Evolutionary conservation across 2,797 vertebrate species (phyloP).

Genomic region (Diplodus puntazzo): DNA sequence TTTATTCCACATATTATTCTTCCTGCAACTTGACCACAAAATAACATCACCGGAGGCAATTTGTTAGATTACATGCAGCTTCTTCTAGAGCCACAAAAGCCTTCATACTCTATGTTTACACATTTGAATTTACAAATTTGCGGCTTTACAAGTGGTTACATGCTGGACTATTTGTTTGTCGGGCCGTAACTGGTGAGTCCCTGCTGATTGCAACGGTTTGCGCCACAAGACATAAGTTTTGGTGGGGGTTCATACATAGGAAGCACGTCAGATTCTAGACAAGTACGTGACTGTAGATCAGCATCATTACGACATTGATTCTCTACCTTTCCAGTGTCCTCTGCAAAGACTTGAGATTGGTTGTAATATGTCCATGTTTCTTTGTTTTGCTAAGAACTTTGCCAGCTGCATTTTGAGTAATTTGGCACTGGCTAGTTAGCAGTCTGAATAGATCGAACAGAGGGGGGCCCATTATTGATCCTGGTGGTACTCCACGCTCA

Average conservation of each 20-base stretch:
- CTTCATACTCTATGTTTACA: too few relatives aligned
- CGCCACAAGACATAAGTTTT: background rate
- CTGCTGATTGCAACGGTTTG: too few relatives aligned
- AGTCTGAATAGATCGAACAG: background rate
- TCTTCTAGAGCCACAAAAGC: too few relatives aligned
- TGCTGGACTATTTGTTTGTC: background rate
- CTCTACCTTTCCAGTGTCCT: background rate
- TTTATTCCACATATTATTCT: too few relatives aligned
- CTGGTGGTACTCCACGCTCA: slow-evolving; percentile 1
- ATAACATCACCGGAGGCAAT: too few relatives aligned
- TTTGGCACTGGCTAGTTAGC: too few relatives aligned
- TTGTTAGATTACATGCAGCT: too few relatives aligned
- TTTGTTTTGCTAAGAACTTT: background rate
- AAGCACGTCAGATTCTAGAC: background rate
- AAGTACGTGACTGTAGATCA: background rate
- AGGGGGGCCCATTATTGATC: background rate
- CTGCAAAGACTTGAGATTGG: background rate
- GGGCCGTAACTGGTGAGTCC: background rate
- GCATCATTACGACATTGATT: background rate
- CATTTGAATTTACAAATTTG: too few relatives aligned
- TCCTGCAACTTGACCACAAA: too few relatives aligned
- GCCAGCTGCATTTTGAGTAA: background rate
- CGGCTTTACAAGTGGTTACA: background rate
- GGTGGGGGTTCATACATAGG: too few relatives aligned
- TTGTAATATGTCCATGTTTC: background rate